A percentile compares a stretch with the other conserved stretches of the same genome.
Conservation (phyloP, 2,113 vertebrate genomes). For the Mystacornis crossleyi region DNA sequence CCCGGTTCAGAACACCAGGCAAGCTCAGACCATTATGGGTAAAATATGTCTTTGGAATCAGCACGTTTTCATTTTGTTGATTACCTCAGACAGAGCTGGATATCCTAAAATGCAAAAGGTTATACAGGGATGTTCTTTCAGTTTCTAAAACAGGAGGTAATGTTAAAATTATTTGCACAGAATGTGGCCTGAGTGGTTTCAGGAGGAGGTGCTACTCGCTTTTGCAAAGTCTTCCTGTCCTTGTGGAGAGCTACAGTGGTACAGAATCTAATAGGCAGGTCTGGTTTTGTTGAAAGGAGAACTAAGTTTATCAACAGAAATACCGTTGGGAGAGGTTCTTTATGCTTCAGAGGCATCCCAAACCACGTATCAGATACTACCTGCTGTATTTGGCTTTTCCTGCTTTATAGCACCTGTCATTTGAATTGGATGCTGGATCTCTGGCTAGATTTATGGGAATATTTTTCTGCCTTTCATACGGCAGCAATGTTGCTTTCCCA, state of each 20-base stretch:
- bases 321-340: not conserved
- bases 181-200: not conserved
- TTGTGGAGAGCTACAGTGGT: not conserved
- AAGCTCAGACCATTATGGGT: not conserved
- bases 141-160: not conserved
- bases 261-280: not conserved
- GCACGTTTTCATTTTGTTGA: accelerated
- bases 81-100: not conserved
- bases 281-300: not conserved
- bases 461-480: not conserved
- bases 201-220: not conserved
- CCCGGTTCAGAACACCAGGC: not conserved
- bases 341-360: not conserved
- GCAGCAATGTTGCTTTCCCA: not conserved
- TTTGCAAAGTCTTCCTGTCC: not conserved
- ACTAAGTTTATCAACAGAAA: not conserved
- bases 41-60: not conserved
- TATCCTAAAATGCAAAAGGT: not conserved
- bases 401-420: not conserved
- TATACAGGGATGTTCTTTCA: not conserved
- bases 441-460: not conserved
- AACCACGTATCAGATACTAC: not conserved
- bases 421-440: not conserved
- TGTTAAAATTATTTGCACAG: not conserved
- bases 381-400: not conserved